Percentiles rank a stretch among this genome's conserved stretches.
These are phyloP conservation scores for Coptodon bakossiorum DNA, from an alignment of 2,113 vertebrate genomes.

Conservation along the genomic window DNA sequence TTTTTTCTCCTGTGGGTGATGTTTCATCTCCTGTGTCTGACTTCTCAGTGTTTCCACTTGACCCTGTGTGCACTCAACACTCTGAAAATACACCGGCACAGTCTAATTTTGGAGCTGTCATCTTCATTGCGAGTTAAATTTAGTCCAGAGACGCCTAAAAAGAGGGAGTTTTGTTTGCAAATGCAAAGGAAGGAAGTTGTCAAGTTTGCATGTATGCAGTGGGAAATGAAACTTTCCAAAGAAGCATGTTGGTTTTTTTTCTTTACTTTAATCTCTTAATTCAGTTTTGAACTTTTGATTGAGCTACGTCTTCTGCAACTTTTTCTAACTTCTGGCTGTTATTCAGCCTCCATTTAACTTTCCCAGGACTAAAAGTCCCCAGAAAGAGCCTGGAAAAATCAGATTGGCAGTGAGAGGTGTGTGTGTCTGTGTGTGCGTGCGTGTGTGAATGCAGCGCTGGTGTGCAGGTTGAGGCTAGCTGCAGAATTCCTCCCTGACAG, in stretches of 20 bases:
- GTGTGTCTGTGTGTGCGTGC: background rate
- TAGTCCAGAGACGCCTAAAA: background rate
- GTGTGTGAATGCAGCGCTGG: background rate
- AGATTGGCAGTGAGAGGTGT: background rate
- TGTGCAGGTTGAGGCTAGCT: constrained; percentile 30
- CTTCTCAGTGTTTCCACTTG: constrained; percentile 6
- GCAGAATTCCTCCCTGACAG: constrained; percentile 29
- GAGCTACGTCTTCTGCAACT: background rate
- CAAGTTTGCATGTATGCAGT: background rate
- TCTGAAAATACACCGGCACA: background rate
- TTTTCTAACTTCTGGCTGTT: background rate
- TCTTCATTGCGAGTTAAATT: background rate
- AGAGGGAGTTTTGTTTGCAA: background rate
- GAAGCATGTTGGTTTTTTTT: background rate
- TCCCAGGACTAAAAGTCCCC: background rate
- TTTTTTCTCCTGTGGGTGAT: background rate
- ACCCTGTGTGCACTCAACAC: background rate
- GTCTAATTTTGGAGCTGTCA: constrained; percentile 7
- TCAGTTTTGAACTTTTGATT: background rate
- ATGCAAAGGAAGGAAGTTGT: background rate
- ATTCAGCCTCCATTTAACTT: background rate
- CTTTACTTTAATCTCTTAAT: background rate
- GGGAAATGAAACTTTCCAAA: background rate
- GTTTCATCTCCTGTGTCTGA: background rate
- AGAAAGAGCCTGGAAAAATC: background rate